A percentile compares a stretch with the other conserved stretches of the same genome.
Evolutionary conservation across 2,888 invertebrate genomes (phyloP).

Genomic region (Gymnosoma rotundatum): DNA sequence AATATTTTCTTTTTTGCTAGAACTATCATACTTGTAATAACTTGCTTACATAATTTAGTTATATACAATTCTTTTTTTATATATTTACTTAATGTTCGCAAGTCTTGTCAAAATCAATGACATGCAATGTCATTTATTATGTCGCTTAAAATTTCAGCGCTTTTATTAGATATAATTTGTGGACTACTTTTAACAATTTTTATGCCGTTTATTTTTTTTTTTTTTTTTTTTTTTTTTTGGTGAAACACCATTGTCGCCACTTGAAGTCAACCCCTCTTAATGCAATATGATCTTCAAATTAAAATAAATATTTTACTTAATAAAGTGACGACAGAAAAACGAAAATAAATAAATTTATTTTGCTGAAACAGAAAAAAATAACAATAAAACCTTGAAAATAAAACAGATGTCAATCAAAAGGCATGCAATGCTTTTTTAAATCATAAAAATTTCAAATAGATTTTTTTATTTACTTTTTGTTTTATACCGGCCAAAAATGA

Average conservation of each 20-base stretch:
- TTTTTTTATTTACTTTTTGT: constrained; percentile 1
- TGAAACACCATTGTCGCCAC: not conserved
- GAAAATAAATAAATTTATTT: constrained; percentile 14
- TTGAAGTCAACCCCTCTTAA: not conserved
- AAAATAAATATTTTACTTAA: not conserved
- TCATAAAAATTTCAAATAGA: constrained; percentile 2
- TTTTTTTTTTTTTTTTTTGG: no score
- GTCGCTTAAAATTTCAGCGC: not conserved
- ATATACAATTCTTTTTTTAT: not conserved
- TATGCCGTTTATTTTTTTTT: not conserved
- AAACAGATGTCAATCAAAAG: constrained; percentile 46
- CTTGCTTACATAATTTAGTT: not conserved
- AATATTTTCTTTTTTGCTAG: no score
- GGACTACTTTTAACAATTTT: not conserved
- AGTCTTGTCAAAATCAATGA: constrained; percentile 19
- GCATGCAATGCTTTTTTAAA: constrained; percentile 42
- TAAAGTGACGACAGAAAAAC: constrained; percentile 15
- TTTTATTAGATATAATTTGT: not conserved
- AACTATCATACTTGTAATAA: no score
- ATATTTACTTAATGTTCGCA: not conserved
- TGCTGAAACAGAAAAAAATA: not conserved
- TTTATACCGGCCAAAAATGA: constrained; percentile 26
- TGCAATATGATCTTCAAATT: constrained; percentile 2
- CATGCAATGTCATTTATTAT: constrained; percentile 24
- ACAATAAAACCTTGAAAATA: constrained; percentile 41